Base-by-base conservation (phyloP, 92 coral and sea anemone genomes). In the Epizoanthus ramosus region DNA sequence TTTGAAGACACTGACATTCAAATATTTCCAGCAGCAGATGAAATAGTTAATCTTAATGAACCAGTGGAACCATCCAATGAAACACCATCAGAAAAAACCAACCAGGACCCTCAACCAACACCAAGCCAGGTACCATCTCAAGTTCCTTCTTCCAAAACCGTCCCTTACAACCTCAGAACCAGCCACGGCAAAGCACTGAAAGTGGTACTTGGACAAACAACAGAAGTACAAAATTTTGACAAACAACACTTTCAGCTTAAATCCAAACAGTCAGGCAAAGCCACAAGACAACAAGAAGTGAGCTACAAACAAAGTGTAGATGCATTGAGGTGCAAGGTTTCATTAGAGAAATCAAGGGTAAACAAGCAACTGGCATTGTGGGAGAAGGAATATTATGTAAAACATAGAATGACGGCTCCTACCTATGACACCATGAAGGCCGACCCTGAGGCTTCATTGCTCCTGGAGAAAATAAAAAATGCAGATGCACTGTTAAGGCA, bases 401-500 rank as follows among this genome's bases (percentile, higher is more conserved):
- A 21, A 53, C 80, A 74, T n/a, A 74, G 45, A 53, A 24, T 74
- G 80, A 74, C 80, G 25, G 61, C 80, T 7, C 80, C 80, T 53
- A 74, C 80, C 61, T 74, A 74, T 74, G 80, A 74, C 39, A n/a
- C 21, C 24, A 58, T 74, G 80, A 74, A 74, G 28, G 80, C 80
- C 17, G 80, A 74, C 65, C n/a, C 63, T 23, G 31, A 53, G 17
- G 80, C 61, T 53, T 74, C 80, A 37, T 53, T 18, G 37, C 37
- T 74, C 65, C 80, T 74, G 63, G 65, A 74, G 80, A 74, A 17
- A 74, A 58, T 74, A 53, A 74, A 57, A 58, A 53, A 74, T 5
- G 37, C 43, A 74, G 8, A 52, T 53, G 80, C 80, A 53, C 16
- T 53, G 45, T 74, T 53, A 53, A 53, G 21, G 65, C 63, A 74